Base-by-base conservation (phyloP, 2,888 invertebrate genomes). In the Autographa gamma region DNA sequence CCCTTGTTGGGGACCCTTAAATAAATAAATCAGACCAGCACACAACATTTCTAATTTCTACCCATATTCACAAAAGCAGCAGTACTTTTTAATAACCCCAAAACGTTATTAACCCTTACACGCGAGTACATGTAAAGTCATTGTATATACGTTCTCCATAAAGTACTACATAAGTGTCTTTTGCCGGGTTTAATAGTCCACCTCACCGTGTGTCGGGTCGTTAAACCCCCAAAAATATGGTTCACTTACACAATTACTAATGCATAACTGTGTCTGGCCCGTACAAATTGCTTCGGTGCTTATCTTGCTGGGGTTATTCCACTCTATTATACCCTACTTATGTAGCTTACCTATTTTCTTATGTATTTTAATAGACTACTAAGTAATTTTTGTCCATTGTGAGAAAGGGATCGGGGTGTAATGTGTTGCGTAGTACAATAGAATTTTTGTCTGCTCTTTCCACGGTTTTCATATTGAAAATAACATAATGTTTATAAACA, bases 141-240 rank as follows among this genome's bases (percentile, higher is more conserved):
- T 25, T 56, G 13, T 25, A 19, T 56, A 56, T 25, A 56, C 54
- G 13, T 56, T 9, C 13, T 25, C 13, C 54, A 25, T 56, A 25
- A 56, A 19, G 13, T 25, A 56, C 11, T 3, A 1, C 11, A 2
- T 56, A 25, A 56, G 54, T 54, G 54, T 54, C 54, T 54, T 19
- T 56, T 56, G 14, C 54, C 25, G 19, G 54, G 25, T 56, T 56
- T 56, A 56, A 56, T 56, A 56, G 54, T 19, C 54, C 11, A 18
- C 19, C 25, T 25, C 0, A 38, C 48, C 54, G 54, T 11, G 54
- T 19, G 54, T 4, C 18, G 54, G 54, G 54, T 56, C 54, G 54
- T 56, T 25, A 13, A 56, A 13, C 54, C 25, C 9, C 19, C 48
- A 9, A 19, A 56, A 56, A 56, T 56, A 56, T 56, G 54, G 54